Evolutionary conservation across 2,888 invertebrate genomes (phyloP), one percentile per base, ranked within the genome.

Genomic region (Hololepta plana): DNA sequence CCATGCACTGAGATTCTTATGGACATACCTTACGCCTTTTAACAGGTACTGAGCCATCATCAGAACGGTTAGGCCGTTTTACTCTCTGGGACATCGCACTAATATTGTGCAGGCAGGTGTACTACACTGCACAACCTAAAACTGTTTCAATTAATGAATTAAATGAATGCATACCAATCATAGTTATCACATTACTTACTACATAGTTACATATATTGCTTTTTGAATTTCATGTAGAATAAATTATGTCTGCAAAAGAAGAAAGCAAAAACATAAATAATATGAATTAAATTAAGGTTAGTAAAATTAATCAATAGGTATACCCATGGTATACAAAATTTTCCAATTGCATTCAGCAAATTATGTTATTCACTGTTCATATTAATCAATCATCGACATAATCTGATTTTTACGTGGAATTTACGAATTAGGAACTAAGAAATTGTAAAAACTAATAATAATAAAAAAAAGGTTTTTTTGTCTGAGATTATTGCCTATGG

Each of bases 11-110:
- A 7, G 17, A 17, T n/a, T n/a, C n/a, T n/a, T n/a, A 6, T 12
- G 6, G 59, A 52, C 71, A 64, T 51, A 74, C 74, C 60, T 76
- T 75, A 47, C 75, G 72, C 60, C 75, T 66, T 60, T 76, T 76
- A 51, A 67, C 62, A 49, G 73, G 69, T 55, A 69, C 67, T 52
- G 69, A 60, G 56, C 65, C 66, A 66, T 67, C 67, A 48, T 67
- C 67, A 56, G 59, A 59, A 56, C 70, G 68, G 60, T 70, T 72
- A 57, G 71, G 66, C 64, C 73, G 67, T 59, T 75, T 75, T 53
- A 66, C 71, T 65, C 74, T 70, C 67, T 74, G 73, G 64, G 74
- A 74, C 74, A 75, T 75, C 42, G 52, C 53, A 53, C 53, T 49
- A 44, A 41, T 41, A 43, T 44, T 39, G 52, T 49, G 51, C 53